Evolutionary conservation across 2,797 vertebrate species (phyloP), one percentile per base, ranked within the genome.

Genomic region (Momotus momota): DNA sequence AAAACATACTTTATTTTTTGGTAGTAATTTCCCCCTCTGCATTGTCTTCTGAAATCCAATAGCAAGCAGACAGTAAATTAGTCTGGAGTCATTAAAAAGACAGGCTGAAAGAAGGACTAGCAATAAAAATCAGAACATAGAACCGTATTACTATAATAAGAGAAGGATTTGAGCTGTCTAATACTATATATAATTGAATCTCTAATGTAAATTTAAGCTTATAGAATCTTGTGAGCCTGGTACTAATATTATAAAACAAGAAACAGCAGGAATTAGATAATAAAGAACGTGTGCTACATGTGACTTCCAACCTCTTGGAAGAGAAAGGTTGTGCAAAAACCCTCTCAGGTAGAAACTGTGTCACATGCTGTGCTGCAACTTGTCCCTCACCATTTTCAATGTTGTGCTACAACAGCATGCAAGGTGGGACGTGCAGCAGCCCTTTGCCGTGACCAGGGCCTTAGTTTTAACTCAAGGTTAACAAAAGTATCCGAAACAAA

Each of bases 41-140:
- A 22, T 29, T 88, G 41, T 62, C 85, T 86, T 84, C 43, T 69
- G 74, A 93, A 94, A 91, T 57, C 54, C 54, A 84, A 25, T 5
- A 84, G 75, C 46, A 0, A 96, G 54, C 18, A 83, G 19, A 71
- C 5, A 84, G 40, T 65, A 95, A 80, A 93, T 92, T 45, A 72
- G 33, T 70, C 40, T 79, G 25, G 9, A 72, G 33, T 72, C 57
- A 84, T 78, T 92, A 87, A 81, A 90, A 89, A 55, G 45, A 55
- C 27, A 93, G 48, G 43, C 66, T 85, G 74, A 95, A 96, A 88
- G 45, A 91, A 6, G 23, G 49, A 78, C 72, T 70, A 82, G 64
- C 40, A 91, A 79, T 65, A 82, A 94, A 95, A 95, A 35, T 46
- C 31, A 89, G 90, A 95, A 75, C 43, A 86, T 1, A 86, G 27